phyloP scores from a whole-genome alignment of 2,797 vertebrate genomes.

The Myiotriccus ornatus region DNA sequence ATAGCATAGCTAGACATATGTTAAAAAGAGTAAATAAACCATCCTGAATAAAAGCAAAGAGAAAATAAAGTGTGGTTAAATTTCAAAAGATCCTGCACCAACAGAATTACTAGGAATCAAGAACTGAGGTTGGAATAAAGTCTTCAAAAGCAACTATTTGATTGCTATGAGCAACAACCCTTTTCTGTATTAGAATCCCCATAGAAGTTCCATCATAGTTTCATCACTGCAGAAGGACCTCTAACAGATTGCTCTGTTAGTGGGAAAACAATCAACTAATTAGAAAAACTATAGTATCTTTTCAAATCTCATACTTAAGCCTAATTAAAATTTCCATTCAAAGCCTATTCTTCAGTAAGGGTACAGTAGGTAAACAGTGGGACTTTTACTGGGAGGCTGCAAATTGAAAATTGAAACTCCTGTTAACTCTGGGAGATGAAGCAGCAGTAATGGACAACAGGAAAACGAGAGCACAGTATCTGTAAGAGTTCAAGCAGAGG shows the following conservation, averaged over 20 bases:
- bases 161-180: background rate
- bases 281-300: background rate
- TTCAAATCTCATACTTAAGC: background rate
- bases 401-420: background rate
- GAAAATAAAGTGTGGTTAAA: background rate
- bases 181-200: background rate
- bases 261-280: background rate
- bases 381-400: background rate
- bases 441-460: background rate
- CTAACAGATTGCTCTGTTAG: background rate
- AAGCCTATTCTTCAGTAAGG: background rate
- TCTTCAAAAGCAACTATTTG: background rate
- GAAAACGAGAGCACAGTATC: background rate
- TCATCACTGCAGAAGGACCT: background rate
- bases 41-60: background rate
- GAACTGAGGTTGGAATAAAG: background rate
- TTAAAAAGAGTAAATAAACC: background rate
- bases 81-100: background rate
- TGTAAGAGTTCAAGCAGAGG: background rate
- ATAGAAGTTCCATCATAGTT: background rate
- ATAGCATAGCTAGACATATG: background rate
- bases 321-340: background rate
- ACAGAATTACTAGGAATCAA: background rate
- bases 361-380: fast-evolving
- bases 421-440: background rate